phyloP scores from a whole-genome alignment of 2,888 invertebrate species.

The Polylopha cassiicola region DNA sequence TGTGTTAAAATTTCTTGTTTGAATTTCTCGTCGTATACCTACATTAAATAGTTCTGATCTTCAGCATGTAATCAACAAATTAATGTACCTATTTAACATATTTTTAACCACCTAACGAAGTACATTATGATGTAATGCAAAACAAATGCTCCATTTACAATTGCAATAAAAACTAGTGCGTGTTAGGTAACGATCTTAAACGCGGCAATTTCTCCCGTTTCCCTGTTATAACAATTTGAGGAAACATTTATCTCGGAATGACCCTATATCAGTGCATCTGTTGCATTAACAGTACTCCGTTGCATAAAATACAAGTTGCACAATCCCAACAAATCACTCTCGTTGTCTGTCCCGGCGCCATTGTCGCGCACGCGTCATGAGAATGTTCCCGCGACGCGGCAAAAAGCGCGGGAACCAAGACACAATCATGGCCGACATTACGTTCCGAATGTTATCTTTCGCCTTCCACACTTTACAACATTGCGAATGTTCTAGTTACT shows the following conservation, averaged over 20 bases:
- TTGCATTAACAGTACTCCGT: constrained; percentile 64
- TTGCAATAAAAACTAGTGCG: no score
- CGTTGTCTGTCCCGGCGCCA: constrained; percentile 58
- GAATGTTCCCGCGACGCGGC: constrained; percentile 72
- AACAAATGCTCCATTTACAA: no score
- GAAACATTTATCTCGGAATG: constrained; percentile 42
- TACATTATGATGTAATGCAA: no score
- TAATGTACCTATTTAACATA: no score
- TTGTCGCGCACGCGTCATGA: constrained; percentile 72
- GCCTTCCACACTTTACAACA: constrained; percentile 51
- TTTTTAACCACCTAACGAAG: no score
- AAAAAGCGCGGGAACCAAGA: constrained; percentile 74
- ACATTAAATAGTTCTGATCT: no score
- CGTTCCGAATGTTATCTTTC: constrained; percentile 70
- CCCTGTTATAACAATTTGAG: constrained; percentile 25
- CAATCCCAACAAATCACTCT: constrained; percentile 70
- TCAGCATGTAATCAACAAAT: no score
- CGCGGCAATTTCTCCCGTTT: no score
- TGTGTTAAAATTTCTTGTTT: no score
- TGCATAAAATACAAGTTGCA: constrained; percentile 66
- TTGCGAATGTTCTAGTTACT: constrained; percentile 61
- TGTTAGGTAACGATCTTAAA: no score
- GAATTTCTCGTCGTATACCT: no score
- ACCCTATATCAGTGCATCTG: constrained; percentile 55
- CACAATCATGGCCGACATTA: constrained; percentile 73